phyloP scores from a whole-genome alignment of 1,140 invertebrate genomes.

The Phenacoccus solenopsis region DNA sequence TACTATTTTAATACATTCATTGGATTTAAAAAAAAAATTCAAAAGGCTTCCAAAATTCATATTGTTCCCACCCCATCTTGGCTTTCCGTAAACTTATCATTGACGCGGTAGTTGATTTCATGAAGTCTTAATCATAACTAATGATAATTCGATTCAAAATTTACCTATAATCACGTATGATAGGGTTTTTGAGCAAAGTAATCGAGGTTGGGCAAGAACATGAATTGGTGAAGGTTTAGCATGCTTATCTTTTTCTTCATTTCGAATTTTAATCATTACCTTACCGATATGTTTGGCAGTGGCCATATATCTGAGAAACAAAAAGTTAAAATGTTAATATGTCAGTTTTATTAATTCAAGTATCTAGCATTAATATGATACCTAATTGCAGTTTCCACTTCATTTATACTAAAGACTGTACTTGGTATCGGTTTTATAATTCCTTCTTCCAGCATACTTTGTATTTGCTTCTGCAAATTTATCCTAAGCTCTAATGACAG shows the following conservation, averaged over 20 bases:
- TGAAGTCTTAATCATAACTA: too few relatives aligned
- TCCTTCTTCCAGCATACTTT: background rate
- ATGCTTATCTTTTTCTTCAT: constrained; percentile 35
- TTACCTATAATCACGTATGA: background rate
- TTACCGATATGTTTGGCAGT: constrained; percentile 68
- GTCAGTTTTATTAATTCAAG: too few relatives aligned
- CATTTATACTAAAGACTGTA: background rate
- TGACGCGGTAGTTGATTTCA: too few relatives aligned
- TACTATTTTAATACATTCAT: too few relatives aligned
- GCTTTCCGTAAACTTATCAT: too few relatives aligned
- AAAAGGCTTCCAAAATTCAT: too few relatives aligned
- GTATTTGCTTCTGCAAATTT: background rate
- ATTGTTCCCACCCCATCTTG: too few relatives aligned
- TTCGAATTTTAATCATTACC: constrained; percentile 55
- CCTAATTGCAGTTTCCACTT: background rate
- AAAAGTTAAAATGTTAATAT: too few relatives aligned
- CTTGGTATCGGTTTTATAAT: background rate
- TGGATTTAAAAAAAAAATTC: too few relatives aligned
- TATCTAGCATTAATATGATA: too few relatives aligned
- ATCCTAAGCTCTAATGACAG: background rate
- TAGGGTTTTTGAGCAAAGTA: constrained; percentile 26
- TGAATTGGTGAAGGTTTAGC: constrained; percentile 27
- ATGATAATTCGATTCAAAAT: too few relatives aligned
- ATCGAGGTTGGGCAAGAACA: constrained; percentile 40
- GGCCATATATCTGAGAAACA: background rate